These are phyloP conservation scores for Diabrotica balteata DNA, from an alignment of 2,888 invertebrate genomes.

Conservation along the genomic window DNA sequence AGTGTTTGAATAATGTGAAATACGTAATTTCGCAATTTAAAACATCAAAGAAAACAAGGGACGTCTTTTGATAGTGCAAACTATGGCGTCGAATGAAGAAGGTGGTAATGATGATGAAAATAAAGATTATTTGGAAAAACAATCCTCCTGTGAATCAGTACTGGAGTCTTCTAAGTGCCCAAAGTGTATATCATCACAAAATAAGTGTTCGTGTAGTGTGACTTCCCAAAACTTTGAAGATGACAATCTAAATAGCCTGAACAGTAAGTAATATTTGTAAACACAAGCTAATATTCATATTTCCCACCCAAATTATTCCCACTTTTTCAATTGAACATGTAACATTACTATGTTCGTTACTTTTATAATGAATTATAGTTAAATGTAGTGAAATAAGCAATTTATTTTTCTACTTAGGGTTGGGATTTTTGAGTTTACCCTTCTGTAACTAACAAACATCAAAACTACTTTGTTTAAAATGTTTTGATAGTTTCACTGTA, in stretches of 20 bases:
- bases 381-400: too few species aligned
- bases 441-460: too few species aligned
- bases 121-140: constrained; percentile 45
- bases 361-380: too few species aligned
- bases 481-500: too few species aligned
- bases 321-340: background rate
- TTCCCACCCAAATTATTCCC: constrained; percentile 11
- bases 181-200: constrained; percentile 38
- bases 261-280: constrained; percentile 42
- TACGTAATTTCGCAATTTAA: constrained; percentile 18
- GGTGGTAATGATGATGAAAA: constrained; percentile 51
- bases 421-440: too few species aligned
- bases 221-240: constrained; percentile 39
- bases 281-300: constrained; percentile 25
- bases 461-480: too few species aligned
- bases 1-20: constrained; percentile 32
- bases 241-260: constrained; percentile 41
- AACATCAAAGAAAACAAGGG: constrained; percentile 34
- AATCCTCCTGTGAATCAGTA: constrained; percentile 31
- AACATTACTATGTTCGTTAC: background rate
- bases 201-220: constrained; percentile 44
- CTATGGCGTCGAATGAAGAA: constrained; percentile 55
- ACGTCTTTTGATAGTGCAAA: constrained; percentile 37
- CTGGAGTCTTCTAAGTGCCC: constrained; percentile 36
- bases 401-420: too few species aligned